phyloP scores from a whole-genome alignment of 1,140 invertebrate species.

The Halotydeus destructor region DNA sequence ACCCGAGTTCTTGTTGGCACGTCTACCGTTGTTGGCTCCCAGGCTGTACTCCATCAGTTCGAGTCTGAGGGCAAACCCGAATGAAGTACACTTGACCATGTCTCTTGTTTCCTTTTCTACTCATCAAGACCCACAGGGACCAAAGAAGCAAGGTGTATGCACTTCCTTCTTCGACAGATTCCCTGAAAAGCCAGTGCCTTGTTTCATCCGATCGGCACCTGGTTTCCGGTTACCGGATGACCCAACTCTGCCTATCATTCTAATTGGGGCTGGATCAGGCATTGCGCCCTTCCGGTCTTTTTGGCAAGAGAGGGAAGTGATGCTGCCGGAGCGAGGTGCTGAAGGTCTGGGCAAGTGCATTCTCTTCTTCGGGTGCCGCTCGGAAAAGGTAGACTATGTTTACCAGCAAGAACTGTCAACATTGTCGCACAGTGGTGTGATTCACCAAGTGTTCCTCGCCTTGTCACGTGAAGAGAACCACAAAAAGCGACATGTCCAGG shows the following conservation, averaged over 20 bases:
- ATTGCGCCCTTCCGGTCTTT: constrained; percentile 16
- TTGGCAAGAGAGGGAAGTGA: constrained; percentile 13
- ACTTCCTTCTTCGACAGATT: constrained; percentile 23
- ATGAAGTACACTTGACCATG: constrained; percentile 25
- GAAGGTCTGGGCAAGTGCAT: constrained; percentile 19
- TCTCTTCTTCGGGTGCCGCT: constrained; percentile 27
- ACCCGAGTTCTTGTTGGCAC: constrained; percentile 23
- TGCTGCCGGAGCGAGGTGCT: background rate
- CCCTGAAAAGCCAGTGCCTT: constrained; percentile 20
- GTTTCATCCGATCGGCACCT: constrained; percentile 21
- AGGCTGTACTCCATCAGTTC: constrained; percentile 27
- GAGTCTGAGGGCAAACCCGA: constrained; percentile 19
- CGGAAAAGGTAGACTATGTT: constrained; percentile 20
- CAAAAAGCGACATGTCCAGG: constrained; percentile 26
- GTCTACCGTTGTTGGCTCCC: constrained; percentile 25
- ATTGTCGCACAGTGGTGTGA: background rate
- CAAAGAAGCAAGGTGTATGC: constrained; percentile 22
- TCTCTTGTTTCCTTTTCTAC: constrained; percentile 23
- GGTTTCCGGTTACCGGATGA: constrained; percentile 13
- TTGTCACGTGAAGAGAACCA: constrained; percentile 9
- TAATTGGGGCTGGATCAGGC: constrained; percentile 15
- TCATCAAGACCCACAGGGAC: too few species aligned
- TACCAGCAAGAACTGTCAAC: background rate
- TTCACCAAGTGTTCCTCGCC: background rate
- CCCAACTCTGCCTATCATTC: constrained; percentile 5